Conservation (phyloP, 2,113 vertebrate genomes). For the Psittacara wagleri region DNA sequence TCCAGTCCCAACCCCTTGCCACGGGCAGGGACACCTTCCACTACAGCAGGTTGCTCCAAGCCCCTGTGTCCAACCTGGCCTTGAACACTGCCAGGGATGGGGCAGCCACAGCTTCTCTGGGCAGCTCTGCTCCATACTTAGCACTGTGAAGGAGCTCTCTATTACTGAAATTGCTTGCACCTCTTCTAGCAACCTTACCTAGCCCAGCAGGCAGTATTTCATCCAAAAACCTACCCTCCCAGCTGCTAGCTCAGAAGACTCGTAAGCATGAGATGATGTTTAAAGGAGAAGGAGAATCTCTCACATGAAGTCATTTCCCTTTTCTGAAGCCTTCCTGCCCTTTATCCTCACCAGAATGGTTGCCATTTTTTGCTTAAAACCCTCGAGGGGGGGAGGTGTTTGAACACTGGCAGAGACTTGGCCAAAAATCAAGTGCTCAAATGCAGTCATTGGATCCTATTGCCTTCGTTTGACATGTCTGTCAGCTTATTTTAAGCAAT, state of each 20-base stretch:
- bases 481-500: background rate
- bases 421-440: background rate
- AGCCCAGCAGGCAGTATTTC: background rate
- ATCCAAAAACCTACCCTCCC: background rate
- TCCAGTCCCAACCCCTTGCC: background rate
- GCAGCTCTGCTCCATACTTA: background rate
- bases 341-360: background rate
- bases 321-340: background rate
- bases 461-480: accelerated
- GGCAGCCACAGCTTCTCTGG: background rate
- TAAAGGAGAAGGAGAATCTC: background rate
- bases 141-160: background rate
- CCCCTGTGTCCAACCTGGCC: accelerated
- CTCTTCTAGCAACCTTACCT: background rate
- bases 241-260: background rate
- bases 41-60: accelerated
- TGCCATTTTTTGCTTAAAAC: background rate
- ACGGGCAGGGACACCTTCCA: background rate
- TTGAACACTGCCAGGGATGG: background rate
- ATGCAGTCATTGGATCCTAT: background rate
- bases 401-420: background rate
- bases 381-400: background rate
- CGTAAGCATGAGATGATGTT: background rate
- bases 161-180: background rate
- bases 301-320: background rate